Evolutionary conservation across 1,140 invertebrate genomes (phyloP), one percentile per base, ranked within the genome.

Genomic region (Macrosteles quadrilineatus): DNA sequence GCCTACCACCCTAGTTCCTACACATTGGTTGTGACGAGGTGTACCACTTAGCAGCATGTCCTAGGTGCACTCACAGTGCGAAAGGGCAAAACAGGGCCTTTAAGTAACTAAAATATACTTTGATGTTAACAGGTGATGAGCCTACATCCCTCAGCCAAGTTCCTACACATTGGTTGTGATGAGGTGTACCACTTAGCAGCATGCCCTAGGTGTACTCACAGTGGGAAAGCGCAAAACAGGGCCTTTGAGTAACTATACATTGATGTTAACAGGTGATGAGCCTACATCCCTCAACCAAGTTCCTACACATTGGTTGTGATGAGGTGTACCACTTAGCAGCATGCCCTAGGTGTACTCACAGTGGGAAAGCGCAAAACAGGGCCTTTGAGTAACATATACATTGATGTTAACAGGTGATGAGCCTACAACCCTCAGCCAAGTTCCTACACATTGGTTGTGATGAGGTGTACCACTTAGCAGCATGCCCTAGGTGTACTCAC

Each of bases 1-100:
- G 70, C 30, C 55, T 77, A 66, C 80, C 70, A 25, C 69, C 75
- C 14, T 71, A 76, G 55, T 77, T 77, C 47, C 59, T 81, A 11
- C 80, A 81, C 67, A 80, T 81, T 66, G 80, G 80, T 14, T 79
- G 77, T 68, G 80, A 81, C 71, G 80, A 81, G 74, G 80, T 81
- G 9, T 80, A 76, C 68, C 79, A 83, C 63, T 73, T 86, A 64
- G 85, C 81, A 2, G 69, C 78, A 50, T 86, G 84, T 73, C 65
- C 71, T 23, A 55, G 73, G 9, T 86, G 85, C 72, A 75, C 75
- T n/a, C 68, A 77, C 12, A 71, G 73, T 68, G 78, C 84, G 81
- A 50, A 70, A n/a, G 71, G 78, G n/a, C n/a, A n/a, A 17, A 77
- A 80, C 53, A 80, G 40, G 29, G n/a, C n/a, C n/a, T n/a, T n/a